Evolutionary conservation across 2,797 vertebrate genomes (phyloP), one percentile per base, ranked within the genome.

Genomic region (Megaceryle alcyon): DNA sequence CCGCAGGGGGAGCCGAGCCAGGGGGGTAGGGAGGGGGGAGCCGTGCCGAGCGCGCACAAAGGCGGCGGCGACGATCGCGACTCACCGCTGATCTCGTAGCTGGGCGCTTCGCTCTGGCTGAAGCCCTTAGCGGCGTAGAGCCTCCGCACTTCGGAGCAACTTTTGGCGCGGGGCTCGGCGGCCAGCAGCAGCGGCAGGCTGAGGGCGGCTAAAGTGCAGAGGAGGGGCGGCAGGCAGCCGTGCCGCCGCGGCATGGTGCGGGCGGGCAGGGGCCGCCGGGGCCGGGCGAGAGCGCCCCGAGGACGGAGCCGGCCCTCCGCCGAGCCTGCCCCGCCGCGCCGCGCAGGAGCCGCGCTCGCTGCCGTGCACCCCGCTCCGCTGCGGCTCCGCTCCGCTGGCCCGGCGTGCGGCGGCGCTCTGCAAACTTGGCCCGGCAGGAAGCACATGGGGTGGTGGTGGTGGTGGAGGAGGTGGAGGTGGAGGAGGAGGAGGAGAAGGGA

Each of bases 111-210:
- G 97, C 98, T 99, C 69, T 98, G 98, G 98, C 99, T 99, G 98
- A 99, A 99, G 92, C 99, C 99, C 86, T 99, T 99, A 95, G 99
- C 99, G 96, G 98, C 98, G 98, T 99, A 99, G 31, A 98, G 98
- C 44, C 95, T 98, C n/a, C 98, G 98, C 43, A 99, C 99, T 92
- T 99, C 99, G 85, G 98, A 98, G 95, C 99, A 99, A 98, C 99
- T 99, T 96, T 98, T 99, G 85, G 98, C 97, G 97, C 98, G 99
- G 90, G 98, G 98, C 95, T 99, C 98, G 68, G 98, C 98, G 71
- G 98, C 98, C 57, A 97, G 96, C 60, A 97, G 97, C 68, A 93
- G 91, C 97, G 97, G 65, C 35, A 96, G 96, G 95, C 96, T 93
- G 89, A 98, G 88, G 21, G 98, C 95, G 5, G 97, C 97, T 80